These are phyloP conservation scores for Aeoliscus strigatus DNA, from an alignment of 2,797 vertebrate genomes.

Conservation along the genomic window DNA sequence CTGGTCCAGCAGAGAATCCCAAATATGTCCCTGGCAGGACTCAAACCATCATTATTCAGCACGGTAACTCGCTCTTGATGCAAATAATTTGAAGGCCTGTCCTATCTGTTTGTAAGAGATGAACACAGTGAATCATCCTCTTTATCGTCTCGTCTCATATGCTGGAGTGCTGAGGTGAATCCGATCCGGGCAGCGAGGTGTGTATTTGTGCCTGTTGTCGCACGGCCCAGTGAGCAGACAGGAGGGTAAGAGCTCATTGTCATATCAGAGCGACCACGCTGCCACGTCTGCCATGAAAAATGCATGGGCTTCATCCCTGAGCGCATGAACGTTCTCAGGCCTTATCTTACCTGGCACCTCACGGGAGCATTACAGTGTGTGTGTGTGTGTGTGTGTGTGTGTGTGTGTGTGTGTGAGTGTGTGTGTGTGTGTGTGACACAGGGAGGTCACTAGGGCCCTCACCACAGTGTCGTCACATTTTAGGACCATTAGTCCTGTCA, in stretches of 20 bases:
- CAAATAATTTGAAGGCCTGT: too few relatives aligned
- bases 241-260: slow-evolving; percentile 18
- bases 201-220: not conserved
- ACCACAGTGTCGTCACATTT: not conserved
- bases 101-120: too few relatives aligned
- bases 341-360: slow-evolving; percentile 23
- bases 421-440: too few relatives aligned
- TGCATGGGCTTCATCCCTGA: slow-evolving; percentile 45
- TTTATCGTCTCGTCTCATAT: not conserved
- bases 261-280: slow-evolving; percentile 24
- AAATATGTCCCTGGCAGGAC: too few relatives aligned
- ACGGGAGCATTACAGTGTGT: too few relatives aligned
- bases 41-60: too few relatives aligned
- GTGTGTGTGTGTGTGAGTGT: too few relatives aligned
- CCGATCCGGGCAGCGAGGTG: slow-evolving; percentile 1
- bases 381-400: too few relatives aligned
- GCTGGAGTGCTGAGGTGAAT: slow-evolving; percentile 1
- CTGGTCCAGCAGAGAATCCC: too few relatives aligned
- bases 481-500: not conserved
- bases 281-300: slow-evolving; percentile 49
- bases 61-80: too few relatives aligned
- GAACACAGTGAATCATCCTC: too few relatives aligned
- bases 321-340: slow-evolving; percentile 38
- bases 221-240: slow-evolving; percentile 16
- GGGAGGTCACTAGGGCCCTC: not conserved